phyloP scores from a whole-genome alignment of 2,888 invertebrate genomes.

The Napeogenes sylphis region DNA sequence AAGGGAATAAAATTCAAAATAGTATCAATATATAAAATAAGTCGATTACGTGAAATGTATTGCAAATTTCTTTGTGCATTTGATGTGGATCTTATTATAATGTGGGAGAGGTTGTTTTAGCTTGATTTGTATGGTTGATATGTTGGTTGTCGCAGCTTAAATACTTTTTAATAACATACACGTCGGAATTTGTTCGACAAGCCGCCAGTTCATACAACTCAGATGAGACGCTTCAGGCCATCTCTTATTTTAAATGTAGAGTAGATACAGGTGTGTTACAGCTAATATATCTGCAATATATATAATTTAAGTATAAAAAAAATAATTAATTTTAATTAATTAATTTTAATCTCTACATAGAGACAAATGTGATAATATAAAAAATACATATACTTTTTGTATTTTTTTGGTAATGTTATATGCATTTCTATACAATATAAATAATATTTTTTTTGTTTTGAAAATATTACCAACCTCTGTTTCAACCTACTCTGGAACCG shows the following conservation, averaged over 20 bases:
- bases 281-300: not conserved
- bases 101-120: constrained; percentile 26
- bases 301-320: too few relatives aligned
- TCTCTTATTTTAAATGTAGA: constrained; percentile 53
- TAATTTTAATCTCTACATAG: too few relatives aligned
- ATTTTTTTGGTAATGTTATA: too few relatives aligned
- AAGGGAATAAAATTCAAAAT: constrained; percentile 24
- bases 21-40: constrained; percentile 22
- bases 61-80: constrained; percentile 24
- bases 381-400: too few relatives aligned
- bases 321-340: too few relatives aligned
- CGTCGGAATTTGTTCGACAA: constrained; percentile 47
- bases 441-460: constrained; percentile 12
- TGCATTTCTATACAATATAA: not conserved
- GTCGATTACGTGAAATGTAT: constrained; percentile 35
- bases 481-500: constrained; percentile 39
- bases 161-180: constrained; percentile 67
- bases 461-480: constrained; percentile 14
- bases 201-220: constrained; percentile 51
- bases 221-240: constrained; percentile 56
- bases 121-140: constrained; percentile 15
- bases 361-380: not conserved
- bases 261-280: constrained; percentile 22
- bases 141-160: constrained; percentile 55
- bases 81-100: constrained; percentile 13